Evolutionary conservation across 2,797 vertebrate genomes (phyloP), one percentile per base, ranked within the genome.

Genomic region (Sebastolobus altivelis): DNA sequence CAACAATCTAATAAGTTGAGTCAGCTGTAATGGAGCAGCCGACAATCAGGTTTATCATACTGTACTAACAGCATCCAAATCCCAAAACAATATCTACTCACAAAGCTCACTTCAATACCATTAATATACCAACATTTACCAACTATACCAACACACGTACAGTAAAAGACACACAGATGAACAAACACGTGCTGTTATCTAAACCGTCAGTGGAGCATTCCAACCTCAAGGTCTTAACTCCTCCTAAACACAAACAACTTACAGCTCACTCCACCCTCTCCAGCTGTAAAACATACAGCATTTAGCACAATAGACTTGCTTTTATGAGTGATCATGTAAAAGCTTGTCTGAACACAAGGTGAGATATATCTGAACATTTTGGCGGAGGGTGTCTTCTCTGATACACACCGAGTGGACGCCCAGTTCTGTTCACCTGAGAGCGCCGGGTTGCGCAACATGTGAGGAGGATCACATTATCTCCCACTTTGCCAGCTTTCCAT

Each of bases 211-310:
- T 8, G 18, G 29, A 79, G 66, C 75, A 83, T 87, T 88, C 73
- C 77, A 67, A 76, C 43, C 60, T 86, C 84, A 87, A 88, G 81
- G 81, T 77, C 77, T 66, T 31, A 54, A 31, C 20, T 22, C 52
- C 66, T 67, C 63, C 52, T 46, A 69, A 18, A 85, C 54, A 72
- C 40, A 61, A 43, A 72, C 40, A 61, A 54, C 31, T 4, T 14
- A 54, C n/a, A 37, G 20, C 68, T 59, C 38, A 60, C 40, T 40
- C 55, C 75, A 60, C 31, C 56, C 20, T 55, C 38, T 40, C 27
- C 63, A 62, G 35, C 54, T 54, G 65, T 33, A 72, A 69, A 65
- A 77, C 31, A 72, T 29, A 33, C 49, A 61, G 49, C 20, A 58
- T 31, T 22, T 16, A 49, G 11, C 35, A 58, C 9, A 22, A 38